Percentiles rank a stretch among this genome's conserved stretches.
Conservation (phyloP, 2,888 invertebrate genomes). For the Drosophila tripunctata region DNA sequence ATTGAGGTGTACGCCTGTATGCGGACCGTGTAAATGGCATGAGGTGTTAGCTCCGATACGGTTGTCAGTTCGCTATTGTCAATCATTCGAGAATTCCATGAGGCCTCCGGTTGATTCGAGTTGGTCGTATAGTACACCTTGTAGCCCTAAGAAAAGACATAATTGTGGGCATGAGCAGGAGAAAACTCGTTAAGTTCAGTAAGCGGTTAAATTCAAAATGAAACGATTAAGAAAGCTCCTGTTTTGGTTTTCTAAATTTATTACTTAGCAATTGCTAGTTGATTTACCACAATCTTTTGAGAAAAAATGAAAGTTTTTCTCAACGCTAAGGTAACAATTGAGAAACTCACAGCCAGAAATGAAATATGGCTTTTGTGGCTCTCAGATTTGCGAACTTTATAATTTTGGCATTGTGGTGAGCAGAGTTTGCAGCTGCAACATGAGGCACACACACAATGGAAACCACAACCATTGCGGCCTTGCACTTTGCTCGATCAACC, state of each 20-base stretch:
- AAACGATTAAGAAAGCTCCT: too few relatives aligned
- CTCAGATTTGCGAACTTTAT: slow-evolving; percentile 63
- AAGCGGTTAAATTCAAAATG: not conserved
- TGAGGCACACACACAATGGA: slow-evolving; percentile 26
- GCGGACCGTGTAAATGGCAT: slow-evolving; percentile 96
- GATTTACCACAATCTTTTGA: slow-evolving; percentile 2
- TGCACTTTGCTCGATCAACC: slow-evolving; percentile 49
- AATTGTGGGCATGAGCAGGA: not conserved
- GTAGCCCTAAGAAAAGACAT: slow-evolving; percentile 90
- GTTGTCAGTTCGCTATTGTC: slow-evolving; percentile 97
- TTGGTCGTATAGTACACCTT: slow-evolving; percentile 98
- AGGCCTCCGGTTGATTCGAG: slow-evolving; percentile 92
- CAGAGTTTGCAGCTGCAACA: slow-evolving; percentile 33
- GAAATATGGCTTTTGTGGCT: slow-evolving; percentile 58
- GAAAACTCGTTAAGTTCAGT: not conserved
- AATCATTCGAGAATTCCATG: slow-evolving; percentile 97
- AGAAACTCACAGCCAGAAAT: slow-evolving; percentile 33
- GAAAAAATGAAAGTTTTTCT: not conserved
- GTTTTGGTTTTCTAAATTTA: too few relatives aligned
- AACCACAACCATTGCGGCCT: slow-evolving; percentile 66
- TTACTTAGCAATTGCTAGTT: too few relatives aligned
- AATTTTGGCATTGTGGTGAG: slow-evolving; percentile 47
- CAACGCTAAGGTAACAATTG: not conserved
- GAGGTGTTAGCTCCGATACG: slow-evolving; percentile 95
- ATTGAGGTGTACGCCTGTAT: slow-evolving; percentile 97